These are phyloP conservation scores for Apus apus DNA, from an alignment of 2,113 vertebrate species.

Conservation along the genomic window DNA sequence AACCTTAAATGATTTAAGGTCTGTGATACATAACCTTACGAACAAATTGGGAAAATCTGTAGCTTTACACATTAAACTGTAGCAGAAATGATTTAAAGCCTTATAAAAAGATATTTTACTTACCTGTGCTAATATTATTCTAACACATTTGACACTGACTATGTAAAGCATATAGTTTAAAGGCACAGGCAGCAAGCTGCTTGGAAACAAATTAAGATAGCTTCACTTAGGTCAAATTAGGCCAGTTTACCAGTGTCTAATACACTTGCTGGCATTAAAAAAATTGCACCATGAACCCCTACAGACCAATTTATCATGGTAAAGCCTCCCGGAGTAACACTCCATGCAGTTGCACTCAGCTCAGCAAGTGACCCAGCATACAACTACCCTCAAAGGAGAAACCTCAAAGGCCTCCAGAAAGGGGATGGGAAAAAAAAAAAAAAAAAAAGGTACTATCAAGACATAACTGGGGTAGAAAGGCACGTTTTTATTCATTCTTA, in stretches of 20 bases:
- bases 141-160: constrained; percentile 43
- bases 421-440: neutral
- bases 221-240: constrained; percentile 9
- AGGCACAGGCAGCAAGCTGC: neutral
- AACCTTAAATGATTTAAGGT: constrained; percentile 36
- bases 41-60: constrained; percentile 49
- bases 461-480: neutral
- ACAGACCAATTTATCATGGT: neutral
- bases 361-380: neutral
- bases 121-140: constrained; percentile 44
- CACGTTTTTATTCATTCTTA: neutral
- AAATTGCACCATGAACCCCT: neutral
- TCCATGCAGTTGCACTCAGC: neutral
- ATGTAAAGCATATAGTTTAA: constrained; percentile 15
- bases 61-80: constrained; percentile 52
- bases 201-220: constrained; percentile 23
- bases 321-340: neutral
- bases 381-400: neutral
- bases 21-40: constrained; percentile 38
- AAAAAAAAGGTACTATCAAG: neutral
- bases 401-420: neutral
- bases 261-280: neutral
- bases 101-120: constrained; percentile 56
- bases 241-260: constrained; percentile 20
- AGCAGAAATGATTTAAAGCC: constrained; percentile 32